phyloP scores from a whole-genome alignment of 2,113 vertebrate genomes.

The Microcebus lehilahytsara region DNA sequence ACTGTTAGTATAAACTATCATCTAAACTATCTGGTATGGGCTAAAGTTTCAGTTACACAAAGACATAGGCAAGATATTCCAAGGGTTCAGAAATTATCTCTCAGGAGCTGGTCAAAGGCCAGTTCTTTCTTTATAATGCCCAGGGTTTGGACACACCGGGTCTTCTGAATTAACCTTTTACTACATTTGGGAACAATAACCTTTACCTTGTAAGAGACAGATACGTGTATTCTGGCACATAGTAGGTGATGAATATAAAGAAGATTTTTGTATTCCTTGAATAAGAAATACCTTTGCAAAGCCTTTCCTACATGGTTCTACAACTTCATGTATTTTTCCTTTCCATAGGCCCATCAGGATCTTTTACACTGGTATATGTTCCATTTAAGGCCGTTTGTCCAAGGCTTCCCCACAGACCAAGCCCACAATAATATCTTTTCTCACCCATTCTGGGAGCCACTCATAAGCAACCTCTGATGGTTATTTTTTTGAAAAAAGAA shows the following conservation, averaged over 20 bases:
- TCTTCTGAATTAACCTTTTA: neutral
- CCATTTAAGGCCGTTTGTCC: neutral
- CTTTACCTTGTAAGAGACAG: neutral
- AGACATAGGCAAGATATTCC: neutral
- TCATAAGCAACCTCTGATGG: neutral
- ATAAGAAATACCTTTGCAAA: neutral
- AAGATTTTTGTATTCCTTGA: neutral
- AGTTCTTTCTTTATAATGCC: neutral
- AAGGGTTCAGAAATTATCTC: neutral
- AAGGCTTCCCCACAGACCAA: neutral
- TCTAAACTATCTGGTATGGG: neutral
- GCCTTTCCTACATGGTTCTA: neutral
- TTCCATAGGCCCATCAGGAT: neutral
- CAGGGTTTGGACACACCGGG: neutral
- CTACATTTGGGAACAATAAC: neutral
- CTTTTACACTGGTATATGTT: neutral
- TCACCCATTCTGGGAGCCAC: neutral
- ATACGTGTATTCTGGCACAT: neutral
- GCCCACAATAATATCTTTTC: neutral
- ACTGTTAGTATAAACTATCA: neutral
- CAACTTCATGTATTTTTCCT: neutral
- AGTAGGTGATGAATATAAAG: neutral
- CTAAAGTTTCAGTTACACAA: neutral
- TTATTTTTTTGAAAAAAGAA: neutral
- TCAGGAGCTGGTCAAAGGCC: neutral